A percentile compares a stretch with the other conserved stretches of the same genome.
Evolutionary conservation across 2,113 vertebrate species (phyloP).

Genomic region (Lepus timidus): DNA sequence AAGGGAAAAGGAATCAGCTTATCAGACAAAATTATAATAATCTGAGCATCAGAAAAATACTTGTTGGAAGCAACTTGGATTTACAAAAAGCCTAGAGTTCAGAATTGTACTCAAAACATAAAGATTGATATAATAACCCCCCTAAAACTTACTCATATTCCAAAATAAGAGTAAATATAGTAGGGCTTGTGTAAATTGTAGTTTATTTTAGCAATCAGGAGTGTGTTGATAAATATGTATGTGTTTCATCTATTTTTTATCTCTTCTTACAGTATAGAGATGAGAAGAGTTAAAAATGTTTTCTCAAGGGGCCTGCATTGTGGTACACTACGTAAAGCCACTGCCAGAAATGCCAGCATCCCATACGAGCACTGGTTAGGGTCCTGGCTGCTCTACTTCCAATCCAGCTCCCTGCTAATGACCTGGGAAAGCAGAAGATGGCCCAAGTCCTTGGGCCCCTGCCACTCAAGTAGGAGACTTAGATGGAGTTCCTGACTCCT

Average conservation of each 20-base stretch:
- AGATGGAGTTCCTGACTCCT: no score
- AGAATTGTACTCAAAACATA: not conserved
- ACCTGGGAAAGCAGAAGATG: no score
- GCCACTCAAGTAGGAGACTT: no score
- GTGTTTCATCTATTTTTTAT: not conserved
- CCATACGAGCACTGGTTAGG: no score
- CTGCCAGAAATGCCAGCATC: no score
- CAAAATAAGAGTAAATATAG: not conserved
- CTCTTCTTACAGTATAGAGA: not conserved
- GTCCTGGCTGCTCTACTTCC: no score
- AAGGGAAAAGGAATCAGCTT: not conserved
- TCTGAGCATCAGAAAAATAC: not conserved
- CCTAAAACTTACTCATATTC: not conserved
- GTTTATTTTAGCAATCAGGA: not conserved
- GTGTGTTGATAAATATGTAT: not conserved
- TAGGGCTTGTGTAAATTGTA: not conserved
- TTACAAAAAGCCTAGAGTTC: not conserved
- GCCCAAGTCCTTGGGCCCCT: no score
- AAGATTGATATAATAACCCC: not conserved
- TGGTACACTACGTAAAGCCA: no score
- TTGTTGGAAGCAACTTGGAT: not conserved
- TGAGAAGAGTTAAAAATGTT: not conserved
- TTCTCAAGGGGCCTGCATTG: no score
- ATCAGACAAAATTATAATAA: not conserved
- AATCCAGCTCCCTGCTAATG: no score